These are phyloP conservation scores for Euura lappo DNA, from an alignment of 1,140 invertebrate genomes.

Conservation along the genomic window DNA sequence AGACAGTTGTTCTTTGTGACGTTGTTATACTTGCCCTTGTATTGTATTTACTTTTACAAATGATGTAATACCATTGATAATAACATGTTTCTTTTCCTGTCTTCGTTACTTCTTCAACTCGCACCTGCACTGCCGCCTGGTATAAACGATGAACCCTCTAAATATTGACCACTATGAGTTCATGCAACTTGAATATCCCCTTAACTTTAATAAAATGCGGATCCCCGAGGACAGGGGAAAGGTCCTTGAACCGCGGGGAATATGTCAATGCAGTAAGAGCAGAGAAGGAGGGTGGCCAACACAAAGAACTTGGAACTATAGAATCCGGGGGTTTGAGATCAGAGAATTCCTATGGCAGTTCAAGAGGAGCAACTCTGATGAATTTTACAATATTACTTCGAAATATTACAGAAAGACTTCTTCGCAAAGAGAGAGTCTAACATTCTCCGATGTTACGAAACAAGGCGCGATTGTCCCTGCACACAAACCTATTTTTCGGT, in stretches of 20 bases:
- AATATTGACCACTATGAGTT: conserved; percentile 1
- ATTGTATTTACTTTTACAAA: too few species aligned
- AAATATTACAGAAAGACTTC: too few species aligned
- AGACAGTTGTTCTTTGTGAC: too few species aligned
- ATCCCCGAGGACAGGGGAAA: background rate
- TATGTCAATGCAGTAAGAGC: background rate
- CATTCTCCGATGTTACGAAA: too few species aligned
- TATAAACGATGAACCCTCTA: background rate
- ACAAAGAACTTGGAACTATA: background rate
- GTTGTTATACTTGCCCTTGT: too few species aligned
- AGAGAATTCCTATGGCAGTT: background rate
- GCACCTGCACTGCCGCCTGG: background rate
- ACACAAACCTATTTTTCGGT: too few species aligned
- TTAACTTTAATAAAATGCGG: conserved; percentile 6
- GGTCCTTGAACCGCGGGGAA: conserved; percentile 2
- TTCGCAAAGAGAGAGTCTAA: too few species aligned
- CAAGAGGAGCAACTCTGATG: too few species aligned
- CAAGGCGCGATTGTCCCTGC: too few species aligned
- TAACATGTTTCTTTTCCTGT: too few species aligned
- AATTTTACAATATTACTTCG: too few species aligned
- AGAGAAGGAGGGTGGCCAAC: background rate
- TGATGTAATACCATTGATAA: too few species aligned
- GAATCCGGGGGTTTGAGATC: background rate
- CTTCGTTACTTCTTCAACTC: background rate
- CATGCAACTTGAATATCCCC: background rate